Conservation (phyloP, 2,797 vertebrate species). For the Dendrocincla tyrannina region DNA sequence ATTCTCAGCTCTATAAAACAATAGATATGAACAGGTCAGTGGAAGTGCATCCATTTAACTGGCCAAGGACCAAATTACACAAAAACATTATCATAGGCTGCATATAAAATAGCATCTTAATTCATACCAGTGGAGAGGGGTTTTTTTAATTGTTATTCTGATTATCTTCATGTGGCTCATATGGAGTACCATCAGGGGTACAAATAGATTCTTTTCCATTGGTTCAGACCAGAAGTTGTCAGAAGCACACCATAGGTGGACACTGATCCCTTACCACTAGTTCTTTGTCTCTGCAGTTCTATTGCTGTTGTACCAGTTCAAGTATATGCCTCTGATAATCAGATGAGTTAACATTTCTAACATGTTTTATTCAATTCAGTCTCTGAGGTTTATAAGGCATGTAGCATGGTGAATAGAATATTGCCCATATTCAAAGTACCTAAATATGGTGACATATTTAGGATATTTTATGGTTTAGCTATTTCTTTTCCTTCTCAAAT, state of each 20-base stretch:
- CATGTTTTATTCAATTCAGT: not conserved
- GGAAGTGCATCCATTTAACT: not conserved
- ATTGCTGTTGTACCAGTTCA: not conserved
- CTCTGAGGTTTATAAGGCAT: not conserved
- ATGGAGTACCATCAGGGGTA: not conserved
- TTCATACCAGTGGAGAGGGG: accelerated
- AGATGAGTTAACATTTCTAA: not conserved
- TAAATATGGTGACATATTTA: not conserved
- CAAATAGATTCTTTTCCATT: not conserved
- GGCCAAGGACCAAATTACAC: not conserved
- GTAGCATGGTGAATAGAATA: not conserved
- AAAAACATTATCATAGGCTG: not conserved
- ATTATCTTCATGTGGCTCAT: not conserved
- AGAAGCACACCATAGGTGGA: not conserved
- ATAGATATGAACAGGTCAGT: not conserved
- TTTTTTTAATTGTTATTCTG: not conserved
- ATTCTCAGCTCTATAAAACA: not conserved
- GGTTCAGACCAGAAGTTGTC: not conserved
- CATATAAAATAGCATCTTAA: not conserved
- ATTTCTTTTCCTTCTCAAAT: not conserved
- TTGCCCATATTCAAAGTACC: not conserved
- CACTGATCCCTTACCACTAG: not conserved
- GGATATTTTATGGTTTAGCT: slow-evolving; percentile 9
- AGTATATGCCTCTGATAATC: not conserved
- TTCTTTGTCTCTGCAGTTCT: not conserved